A percentile compares a stretch with the other conserved stretches of the same genome.
Evolutionary conservation across 2,797 vertebrate species (phyloP).

Genomic region (Mormyrops attenuatus): DNA sequence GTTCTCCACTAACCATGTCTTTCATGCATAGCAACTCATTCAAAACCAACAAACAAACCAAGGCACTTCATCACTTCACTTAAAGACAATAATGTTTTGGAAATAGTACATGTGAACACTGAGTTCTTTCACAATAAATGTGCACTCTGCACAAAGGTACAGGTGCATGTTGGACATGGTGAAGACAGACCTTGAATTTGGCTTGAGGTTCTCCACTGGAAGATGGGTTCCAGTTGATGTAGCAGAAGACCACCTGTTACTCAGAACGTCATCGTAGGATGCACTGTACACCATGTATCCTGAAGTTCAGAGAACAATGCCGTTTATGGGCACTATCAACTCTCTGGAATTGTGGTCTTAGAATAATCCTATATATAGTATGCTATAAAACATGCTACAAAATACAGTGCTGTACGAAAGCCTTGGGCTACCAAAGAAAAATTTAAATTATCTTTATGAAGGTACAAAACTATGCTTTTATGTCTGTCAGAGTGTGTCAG

Average conservation of each 20-base stretch:
- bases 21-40: background rate
- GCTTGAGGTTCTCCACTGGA: slow-evolving; percentile 95
- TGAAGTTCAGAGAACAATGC: slow-evolving; percentile 40
- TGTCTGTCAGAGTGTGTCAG: background rate
- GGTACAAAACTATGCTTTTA: background rate
- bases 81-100: background rate
- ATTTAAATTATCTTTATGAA: background rate
- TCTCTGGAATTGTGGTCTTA: background rate
- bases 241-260: slow-evolving; percentile 86
- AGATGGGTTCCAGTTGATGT: slow-evolving; percentile 74
- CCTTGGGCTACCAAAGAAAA: background rate
- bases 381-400: background rate
- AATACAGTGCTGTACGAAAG: background rate
- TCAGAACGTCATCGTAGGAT: slow-evolving; percentile 91
- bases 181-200: slow-evolving; percentile 81
- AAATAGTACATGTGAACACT: background rate
- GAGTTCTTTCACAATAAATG: background rate
- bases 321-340: background rate
- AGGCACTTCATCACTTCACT: background rate
- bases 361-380: background rate
- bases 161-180: background rate
- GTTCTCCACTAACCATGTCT: background rate
- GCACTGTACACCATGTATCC: slow-evolving; percentile 94
- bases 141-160: background rate
- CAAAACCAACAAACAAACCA: background rate